Base-by-base conservation (phyloP, 2,113 vertebrate genomes). In the Astur gentilis region DNA sequence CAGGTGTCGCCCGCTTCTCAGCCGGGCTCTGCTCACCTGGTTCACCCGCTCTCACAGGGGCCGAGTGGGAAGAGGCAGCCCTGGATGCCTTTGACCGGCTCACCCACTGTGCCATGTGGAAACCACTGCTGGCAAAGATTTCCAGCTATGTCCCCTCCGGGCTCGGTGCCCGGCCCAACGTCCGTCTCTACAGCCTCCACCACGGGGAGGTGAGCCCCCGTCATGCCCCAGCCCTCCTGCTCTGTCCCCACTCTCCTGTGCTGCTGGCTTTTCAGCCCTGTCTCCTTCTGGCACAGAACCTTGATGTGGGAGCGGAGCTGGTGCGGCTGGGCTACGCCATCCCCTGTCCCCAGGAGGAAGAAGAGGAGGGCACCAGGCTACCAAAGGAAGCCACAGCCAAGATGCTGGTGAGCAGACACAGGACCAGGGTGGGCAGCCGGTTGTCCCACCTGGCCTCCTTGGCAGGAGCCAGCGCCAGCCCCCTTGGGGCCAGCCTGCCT, bases 51-150 rank as follows among this genome's bases (percentile, higher is more conserved):
- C 11, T 11, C 2, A 1, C 83, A 99, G 99, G 98, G 23, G 97
- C 92, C 1, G 22, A 44, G 2, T 99, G 99, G 99, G 97, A 98
- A 3, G 98, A 99, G 22, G 98, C 79, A 0, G 99, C 99, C 5
- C 87, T 99, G 97, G 98, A 99, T 11, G 98, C 97, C 22, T 99
- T 99, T 55, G 98, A 99, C 3, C 95, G 55, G 14, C 98, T 99
- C 42, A 98, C 98, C 2, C 92, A 98, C 81, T 99, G 99, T 16
- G 98, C 99, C 2, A 79, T 80, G 16, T 99, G 99, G 99, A 98
- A 97, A 19, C 98, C 99, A 1, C 96, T 99, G 50, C 91, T 98
- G 72, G 99, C 99, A 20, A 99, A 98, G 88, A 98, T 99, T 67
- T 98, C 97, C 96, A 99, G 99, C 91, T 99, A 99, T 44, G 97